Evolutionary conservation across 1,140 invertebrate species (phyloP).

Genomic region (Magallana gigas): DNA sequence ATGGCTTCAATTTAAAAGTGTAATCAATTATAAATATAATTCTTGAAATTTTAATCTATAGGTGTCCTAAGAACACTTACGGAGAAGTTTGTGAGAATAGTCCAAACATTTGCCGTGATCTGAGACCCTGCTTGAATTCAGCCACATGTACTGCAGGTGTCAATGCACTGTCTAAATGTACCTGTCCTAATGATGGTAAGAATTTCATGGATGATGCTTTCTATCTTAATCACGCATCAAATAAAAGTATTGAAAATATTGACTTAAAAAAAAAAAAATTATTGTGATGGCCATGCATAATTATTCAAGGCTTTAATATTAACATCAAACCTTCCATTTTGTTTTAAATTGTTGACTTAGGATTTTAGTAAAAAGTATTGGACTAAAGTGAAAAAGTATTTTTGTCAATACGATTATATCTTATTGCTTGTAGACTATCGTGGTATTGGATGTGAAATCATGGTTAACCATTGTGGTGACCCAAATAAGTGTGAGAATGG

Average conservation of each 20-base stretch:
- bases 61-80: conserved; percentile 64
- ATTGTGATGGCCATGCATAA: too few relatives aligned
- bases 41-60: conserved; percentile 23
- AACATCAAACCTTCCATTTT: too few relatives aligned
- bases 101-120: conserved; percentile 61
- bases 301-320: too few relatives aligned
- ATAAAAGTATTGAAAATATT: not conserved
- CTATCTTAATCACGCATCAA: not conserved
- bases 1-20: too few relatives aligned
- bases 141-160: conserved; percentile 49
- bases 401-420: too few relatives aligned
- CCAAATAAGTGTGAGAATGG: conserved; percentile 51
- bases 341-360: too few relatives aligned
- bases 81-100: conserved; percentile 59
- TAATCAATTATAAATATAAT: too few relatives aligned
- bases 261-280: too few relatives aligned
- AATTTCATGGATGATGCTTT: not conserved
- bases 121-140: conserved; percentile 64
- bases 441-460: conserved; percentile 49
- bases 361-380: too few relatives aligned
- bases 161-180: conserved; percentile 49
- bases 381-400: too few relatives aligned
- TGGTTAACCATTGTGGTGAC: conserved; percentile 51
- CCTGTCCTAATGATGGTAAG: conserved; percentile 54
- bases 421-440: conserved; percentile 37